Conservation (phyloP, 2,113 vertebrate species). For the Sylvietta virens region DNA sequence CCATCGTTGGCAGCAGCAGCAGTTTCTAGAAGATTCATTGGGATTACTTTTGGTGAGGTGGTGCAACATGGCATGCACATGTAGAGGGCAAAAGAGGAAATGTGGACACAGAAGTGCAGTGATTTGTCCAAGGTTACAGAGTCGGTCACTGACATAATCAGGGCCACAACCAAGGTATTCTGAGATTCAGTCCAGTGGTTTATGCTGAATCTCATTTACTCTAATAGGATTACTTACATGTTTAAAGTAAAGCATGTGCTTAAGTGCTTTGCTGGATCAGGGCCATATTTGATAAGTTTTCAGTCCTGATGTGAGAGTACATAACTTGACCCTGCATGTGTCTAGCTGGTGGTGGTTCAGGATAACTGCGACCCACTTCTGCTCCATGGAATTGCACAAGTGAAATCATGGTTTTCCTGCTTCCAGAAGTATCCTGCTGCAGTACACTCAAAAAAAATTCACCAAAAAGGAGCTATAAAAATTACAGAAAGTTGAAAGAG, state of each 20-base stretch:
- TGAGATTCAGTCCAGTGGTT: constrained; percentile 47
- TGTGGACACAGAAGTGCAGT: background rate
- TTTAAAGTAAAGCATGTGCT: constrained; percentile 63
- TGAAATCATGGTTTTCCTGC: background rate
- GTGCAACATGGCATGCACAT: background rate
- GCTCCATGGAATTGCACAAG: background rate
- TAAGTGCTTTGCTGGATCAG: constrained; percentile 61
- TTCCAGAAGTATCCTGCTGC: constrained; percentile 6
- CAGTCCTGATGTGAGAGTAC: constrained; percentile 14
- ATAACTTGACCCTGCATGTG: background rate
- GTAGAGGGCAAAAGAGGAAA: background rate
- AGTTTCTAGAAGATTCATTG: background rate
- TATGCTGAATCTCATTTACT: constrained; percentile 54
- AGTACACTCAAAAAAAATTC: background rate
- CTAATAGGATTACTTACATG: constrained; percentile 60
- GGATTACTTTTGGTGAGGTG: background rate
- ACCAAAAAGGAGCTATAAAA: background rate
- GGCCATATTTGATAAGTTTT: constrained; percentile 61
- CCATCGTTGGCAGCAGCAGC: background rate
- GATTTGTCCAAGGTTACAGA: background rate
- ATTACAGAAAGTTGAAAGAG: constrained; percentile 40
- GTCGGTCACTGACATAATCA: constrained; percentile 11
- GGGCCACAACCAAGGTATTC: constrained; percentile 32
- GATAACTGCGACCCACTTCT: background rate
- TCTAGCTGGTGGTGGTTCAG: background rate